A percentile compares a stretch with the other conserved stretches of the same genome.
These are phyloP conservation scores for Rhogogaster chlorosoma DNA, from an alignment of 2,888 invertebrate species.

Conservation along the genomic window DNA sequence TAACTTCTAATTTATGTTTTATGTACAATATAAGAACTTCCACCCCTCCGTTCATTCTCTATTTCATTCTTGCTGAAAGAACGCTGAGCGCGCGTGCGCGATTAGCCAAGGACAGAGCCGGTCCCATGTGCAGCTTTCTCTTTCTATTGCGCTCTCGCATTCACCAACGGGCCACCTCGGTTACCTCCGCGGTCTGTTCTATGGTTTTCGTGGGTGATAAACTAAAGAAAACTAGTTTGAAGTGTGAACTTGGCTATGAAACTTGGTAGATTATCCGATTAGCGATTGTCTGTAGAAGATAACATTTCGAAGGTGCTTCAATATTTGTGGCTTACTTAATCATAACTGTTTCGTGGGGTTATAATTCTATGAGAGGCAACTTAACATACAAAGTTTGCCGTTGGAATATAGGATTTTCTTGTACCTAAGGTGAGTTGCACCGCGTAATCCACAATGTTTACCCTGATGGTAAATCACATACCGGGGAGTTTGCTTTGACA, in stretches of 20 bases:
- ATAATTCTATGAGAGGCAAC: background rate
- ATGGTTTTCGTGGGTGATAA: no score
- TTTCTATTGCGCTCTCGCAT: no score
- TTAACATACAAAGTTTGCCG: background rate
- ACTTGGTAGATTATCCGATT: background rate
- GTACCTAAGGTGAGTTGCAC: background rate
- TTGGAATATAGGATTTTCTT: background rate
- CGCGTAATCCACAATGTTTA: background rate
- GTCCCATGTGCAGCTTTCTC: no score
- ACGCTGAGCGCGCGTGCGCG: no score
- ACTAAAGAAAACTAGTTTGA: background rate
- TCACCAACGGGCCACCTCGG: no score
- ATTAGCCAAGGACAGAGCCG: no score
- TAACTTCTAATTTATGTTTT: no score
- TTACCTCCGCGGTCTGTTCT: no score
- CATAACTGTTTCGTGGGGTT: background rate
- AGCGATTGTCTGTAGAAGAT: background rate
- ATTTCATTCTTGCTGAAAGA: no score
- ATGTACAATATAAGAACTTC: no score
- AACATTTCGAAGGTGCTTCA: background rate
- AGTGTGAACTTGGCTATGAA: conserved; percentile 14
- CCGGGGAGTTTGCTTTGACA: background rate
- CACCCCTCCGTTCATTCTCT: no score
- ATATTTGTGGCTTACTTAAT: background rate
- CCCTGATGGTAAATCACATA: background rate